A percentile compares a stretch with the other conserved stretches of the same genome.
These are phyloP conservation scores for Callimorpha dominula DNA, from an alignment of 2,888 invertebrate species.

Conservation along the genomic window DNA sequence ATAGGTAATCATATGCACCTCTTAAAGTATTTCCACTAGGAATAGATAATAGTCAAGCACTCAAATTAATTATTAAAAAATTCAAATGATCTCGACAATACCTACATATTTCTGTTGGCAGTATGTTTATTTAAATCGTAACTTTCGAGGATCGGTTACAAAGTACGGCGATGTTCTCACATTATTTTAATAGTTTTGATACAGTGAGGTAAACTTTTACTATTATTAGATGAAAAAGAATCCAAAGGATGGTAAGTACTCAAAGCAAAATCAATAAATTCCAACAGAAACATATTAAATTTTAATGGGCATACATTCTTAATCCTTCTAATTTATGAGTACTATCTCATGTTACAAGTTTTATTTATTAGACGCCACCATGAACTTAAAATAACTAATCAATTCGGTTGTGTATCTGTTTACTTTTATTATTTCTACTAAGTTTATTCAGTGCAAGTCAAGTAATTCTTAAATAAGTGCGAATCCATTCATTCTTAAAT, in stretches of 20 bases:
- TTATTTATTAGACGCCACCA: slow-evolving; percentile 65
- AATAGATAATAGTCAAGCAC: too few species aligned
- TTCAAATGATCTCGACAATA: too few species aligned
- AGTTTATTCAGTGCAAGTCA: slow-evolving; percentile 36
- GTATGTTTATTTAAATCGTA: too few species aligned
- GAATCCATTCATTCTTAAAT: background rate
- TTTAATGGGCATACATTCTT: slow-evolving; percentile 73
- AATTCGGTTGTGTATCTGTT: slow-evolving; percentile 25
- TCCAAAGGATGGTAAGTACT: background rate
- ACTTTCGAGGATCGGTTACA: too few species aligned
- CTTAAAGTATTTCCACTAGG: too few species aligned
- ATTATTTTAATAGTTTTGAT: background rate
- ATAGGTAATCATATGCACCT: too few species aligned
- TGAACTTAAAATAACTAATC: slow-evolving; percentile 41
- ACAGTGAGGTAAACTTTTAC: background rate
- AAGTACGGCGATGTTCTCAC: background rate
- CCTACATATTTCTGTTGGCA: too few species aligned
- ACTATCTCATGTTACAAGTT: slow-evolving; percentile 66
- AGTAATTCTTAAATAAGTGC: slow-evolving; percentile 4
- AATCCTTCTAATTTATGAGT: slow-evolving; percentile 71
- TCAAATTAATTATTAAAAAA: too few species aligned
- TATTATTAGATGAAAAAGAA: background rate
- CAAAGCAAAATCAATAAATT: slow-evolving; percentile 70
- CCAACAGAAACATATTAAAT: slow-evolving; percentile 73
- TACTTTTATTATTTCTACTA: slow-evolving; percentile 35